Percentiles rank a stretch among this genome's conserved stretches.
Evolutionary conservation across 2,113 vertebrate genomes (phyloP).

Genomic region (Gobiocypris rarus): DNA sequence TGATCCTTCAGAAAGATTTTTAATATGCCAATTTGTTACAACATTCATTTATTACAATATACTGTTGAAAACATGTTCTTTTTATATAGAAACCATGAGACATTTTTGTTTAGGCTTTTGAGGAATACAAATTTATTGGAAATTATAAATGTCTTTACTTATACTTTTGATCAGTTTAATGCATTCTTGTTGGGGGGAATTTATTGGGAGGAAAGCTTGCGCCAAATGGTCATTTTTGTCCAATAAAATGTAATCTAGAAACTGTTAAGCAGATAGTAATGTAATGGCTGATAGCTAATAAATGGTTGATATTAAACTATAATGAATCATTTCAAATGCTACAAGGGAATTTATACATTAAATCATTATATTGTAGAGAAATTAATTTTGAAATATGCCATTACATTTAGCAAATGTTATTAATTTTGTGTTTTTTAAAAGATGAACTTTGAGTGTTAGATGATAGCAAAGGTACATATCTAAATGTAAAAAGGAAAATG

Average conservation of each 20-base stretch:
- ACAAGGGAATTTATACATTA: neutral
- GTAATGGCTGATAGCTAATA: neutral
- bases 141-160: too few species aligned
- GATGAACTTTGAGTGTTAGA: neutral
- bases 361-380: too few species aligned
- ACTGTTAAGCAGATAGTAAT: neutral
- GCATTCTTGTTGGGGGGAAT: too few species aligned
- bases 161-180: too few species aligned
- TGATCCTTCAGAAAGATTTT: neutral
- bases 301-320: neutral
- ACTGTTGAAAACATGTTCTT: neutral
- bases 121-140: neutral
- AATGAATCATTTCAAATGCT: neutral
- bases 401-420: neutral
- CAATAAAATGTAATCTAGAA: neutral
- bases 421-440: neutral
- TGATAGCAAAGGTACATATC: neutral
- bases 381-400: neutral
- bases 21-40: neutral
- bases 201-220: too few species aligned
- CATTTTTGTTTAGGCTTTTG: too few species aligned
- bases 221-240: neutral
- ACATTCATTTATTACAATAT: neutral
- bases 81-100: too few species aligned
- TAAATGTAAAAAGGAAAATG: neutral